Evolutionary conservation across 1,140 invertebrate genomes (phyloP).

Genomic region (Leptoteleia sp.): DNA sequence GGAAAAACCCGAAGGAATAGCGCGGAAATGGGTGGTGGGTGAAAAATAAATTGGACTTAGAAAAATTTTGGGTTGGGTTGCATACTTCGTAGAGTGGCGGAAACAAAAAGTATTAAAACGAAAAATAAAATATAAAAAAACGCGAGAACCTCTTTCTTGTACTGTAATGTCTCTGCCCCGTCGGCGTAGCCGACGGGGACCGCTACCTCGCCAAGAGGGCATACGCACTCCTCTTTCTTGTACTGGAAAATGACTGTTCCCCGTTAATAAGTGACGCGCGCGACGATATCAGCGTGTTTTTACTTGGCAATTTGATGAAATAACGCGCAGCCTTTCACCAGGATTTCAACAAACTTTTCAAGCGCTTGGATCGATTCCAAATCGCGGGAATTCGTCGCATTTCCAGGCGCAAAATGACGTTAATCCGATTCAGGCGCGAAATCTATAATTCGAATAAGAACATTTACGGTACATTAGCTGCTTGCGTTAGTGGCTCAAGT

Average conservation of each 20-base stretch:
- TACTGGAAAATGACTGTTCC: conserved; percentile 23
- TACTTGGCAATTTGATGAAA: conserved; percentile 41
- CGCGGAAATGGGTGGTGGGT: no score
- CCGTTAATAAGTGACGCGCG: conserved; percentile 19
- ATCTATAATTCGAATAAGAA: conserved; percentile 62
- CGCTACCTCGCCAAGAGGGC: no score
- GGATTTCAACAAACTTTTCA: conserved; percentile 46
- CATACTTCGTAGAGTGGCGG: no score
- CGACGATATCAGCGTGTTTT: conserved; percentile 1
- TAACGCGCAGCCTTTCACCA: conserved; percentile 20
- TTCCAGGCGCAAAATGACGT: conserved; percentile 48
- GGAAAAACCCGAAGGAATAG: no score
- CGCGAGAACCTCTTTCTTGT: no score
- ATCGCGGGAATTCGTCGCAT: conserved; percentile 41
- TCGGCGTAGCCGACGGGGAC: no score
- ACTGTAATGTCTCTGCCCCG: no score
- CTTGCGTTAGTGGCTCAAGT: conserved; percentile 11
- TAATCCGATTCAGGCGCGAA: conserved; percentile 61
- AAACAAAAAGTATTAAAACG: no score
- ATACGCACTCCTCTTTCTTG: conserved; percentile 1
- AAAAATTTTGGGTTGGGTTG: no score
- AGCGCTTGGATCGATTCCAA: conserved; percentile 56
- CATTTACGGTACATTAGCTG: conserved; percentile 54
- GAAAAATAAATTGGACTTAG: no score
- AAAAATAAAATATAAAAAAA: no score